Evolutionary conservation across 2,888 invertebrate genomes (phyloP), one percentile per base, ranked within the genome.

Genomic region (Sepioteuthis lessoniana): DNA sequence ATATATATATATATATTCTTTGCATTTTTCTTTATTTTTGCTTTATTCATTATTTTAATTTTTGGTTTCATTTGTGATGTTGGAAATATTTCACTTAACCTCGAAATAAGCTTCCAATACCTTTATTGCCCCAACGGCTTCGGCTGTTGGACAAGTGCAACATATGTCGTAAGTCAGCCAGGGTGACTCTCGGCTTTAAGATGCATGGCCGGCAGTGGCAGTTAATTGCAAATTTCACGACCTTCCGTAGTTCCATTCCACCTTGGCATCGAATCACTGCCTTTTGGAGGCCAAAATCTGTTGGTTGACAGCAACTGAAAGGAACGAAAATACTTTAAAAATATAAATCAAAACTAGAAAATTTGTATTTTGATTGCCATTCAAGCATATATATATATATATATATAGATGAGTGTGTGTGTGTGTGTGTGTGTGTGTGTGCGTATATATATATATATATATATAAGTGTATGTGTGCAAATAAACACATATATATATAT

Each of bases 211-310:
- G 50, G 37, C 93, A 93, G 31, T 93, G 93, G 37, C 93, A 93
- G 55, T 93, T 60, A 35, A 93, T 93, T 38, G 93, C 93, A 50
- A 93, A 93, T 35, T 93, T 93, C 10, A 93, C 93, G 50, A 93
- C 38, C 60, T 93, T 93, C 37, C 93, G 93, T 37, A 93, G 16
- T 35, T 93, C 21, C 28, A 50, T 50, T 13, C 93, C 93, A 25
- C 38, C 50, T 19, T 50, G 16, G 60, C 93, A 93, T 16, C 50
- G 35, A 25, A 93, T 93, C 35, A 93, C 50, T 1, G 93, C 93
- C 25, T 93, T 47, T 60, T 93, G 93, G 4, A 93, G 35, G 1
- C 93, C 93, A 37, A 37, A 93, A 35, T 93, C 93, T 55, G 93
- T 93, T 16, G 93, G 60, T 25, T 93, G 55, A n/a, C 93, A 93